Evolutionary conservation across 2,113 vertebrate genomes (phyloP).

Genomic region (Globicephala melas): DNA sequence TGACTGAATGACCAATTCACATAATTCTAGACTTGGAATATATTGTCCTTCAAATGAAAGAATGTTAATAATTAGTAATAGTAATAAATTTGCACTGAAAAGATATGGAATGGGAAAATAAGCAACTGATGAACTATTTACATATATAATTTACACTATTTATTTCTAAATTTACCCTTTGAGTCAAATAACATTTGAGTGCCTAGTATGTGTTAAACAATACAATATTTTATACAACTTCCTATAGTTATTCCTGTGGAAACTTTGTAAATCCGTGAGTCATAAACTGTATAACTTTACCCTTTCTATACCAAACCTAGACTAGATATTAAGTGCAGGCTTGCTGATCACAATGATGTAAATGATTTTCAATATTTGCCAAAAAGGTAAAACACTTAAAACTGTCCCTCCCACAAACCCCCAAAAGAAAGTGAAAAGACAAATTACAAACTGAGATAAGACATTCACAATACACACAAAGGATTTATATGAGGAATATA

Average conservation of each 20-base stretch:
- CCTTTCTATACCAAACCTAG: background rate
- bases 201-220: background rate
- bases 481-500: background rate
- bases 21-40: background rate
- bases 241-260: background rate
- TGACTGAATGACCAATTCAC: background rate
- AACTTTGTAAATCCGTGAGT: background rate
- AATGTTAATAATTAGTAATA: background rate
- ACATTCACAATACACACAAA: background rate
- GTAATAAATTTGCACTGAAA: background rate
- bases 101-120: background rate
- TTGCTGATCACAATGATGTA: background rate
- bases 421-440: conserved; percentile 29
- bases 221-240: background rate
- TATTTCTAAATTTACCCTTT: background rate
- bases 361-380: background rate
- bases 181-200: background rate
- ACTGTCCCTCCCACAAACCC: background rate
- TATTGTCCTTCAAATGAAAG: background rate
- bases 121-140: background rate
- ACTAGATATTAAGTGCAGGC: background rate
- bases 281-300: background rate
- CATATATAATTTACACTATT: background rate
- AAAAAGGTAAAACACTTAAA: conserved; percentile 35
- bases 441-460: conserved; percentile 37